These are phyloP conservation scores for Sebastiscus albofasciatus DNA, from an alignment of 2,797 vertebrate species.

Conservation along the genomic window DNA sequence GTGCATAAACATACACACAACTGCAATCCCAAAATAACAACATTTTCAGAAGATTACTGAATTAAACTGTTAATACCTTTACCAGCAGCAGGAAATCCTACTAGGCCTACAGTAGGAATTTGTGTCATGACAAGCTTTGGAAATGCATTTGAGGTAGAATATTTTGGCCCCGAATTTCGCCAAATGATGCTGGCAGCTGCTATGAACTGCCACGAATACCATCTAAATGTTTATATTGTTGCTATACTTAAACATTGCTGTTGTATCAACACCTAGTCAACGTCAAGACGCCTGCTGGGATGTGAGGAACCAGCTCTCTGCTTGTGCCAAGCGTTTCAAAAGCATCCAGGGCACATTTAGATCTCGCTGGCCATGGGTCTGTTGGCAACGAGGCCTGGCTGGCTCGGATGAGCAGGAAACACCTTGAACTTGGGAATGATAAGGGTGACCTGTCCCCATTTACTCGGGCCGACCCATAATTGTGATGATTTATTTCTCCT, in stretches of 20 bases:
- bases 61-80: not conserved
- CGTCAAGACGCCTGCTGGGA: constrained; percentile 17
- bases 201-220: not conserved
- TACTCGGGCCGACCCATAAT: constrained; percentile 74
- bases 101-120: not conserved
- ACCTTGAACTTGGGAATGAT: constrained; percentile 77
- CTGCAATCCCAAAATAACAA: not conserved
- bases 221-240: not conserved
- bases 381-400: constrained; percentile 56
- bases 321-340: constrained; percentile 49
- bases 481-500: constrained; percentile 80
- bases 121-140: not conserved
- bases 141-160: not conserved
- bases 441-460: constrained; percentile 76
- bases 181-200: not conserved
- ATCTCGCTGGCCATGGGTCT: constrained; percentile 52
- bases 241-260: not conserved
- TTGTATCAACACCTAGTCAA: constrained; percentile 11
- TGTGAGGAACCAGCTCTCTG: constrained; percentile 4
- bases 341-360: constrained; percentile 57
- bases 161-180: not conserved
- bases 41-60: not conserved
- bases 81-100: not conserved
- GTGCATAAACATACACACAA: not conserved
- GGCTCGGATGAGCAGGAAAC: constrained; percentile 72